phyloP scores from a whole-genome alignment of 2,113 vertebrate genomes.

The Clarias macrocephalus region DNA sequence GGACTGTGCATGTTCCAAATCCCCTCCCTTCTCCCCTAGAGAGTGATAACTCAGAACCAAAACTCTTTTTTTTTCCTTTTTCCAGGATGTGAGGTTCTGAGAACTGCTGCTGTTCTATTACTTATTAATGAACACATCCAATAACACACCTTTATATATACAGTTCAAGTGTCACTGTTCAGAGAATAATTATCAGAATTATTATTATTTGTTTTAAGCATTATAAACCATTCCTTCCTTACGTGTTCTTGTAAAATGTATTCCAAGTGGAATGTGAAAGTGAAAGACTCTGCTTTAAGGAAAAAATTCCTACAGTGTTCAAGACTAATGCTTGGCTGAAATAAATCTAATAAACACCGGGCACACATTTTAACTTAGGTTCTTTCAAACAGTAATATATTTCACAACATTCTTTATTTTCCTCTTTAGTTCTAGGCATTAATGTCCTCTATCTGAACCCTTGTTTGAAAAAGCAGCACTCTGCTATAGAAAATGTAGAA shows the following conservation, averaged over 20 bases:
- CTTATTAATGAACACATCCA: background rate
- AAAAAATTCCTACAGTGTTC: background rate
- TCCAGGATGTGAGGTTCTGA: background rate
- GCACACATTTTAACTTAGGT: background rate
- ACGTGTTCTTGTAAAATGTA: background rate
- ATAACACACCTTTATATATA: background rate
- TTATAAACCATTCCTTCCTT: background rate
- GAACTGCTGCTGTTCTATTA: background rate
- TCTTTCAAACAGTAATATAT: background rate
- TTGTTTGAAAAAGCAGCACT: background rate
- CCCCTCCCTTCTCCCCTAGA: background rate
- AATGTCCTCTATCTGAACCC: background rate
- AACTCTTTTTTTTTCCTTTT: background rate
- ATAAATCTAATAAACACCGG: too few species aligned
- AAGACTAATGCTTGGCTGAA: too few species aligned
- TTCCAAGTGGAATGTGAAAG: background rate
- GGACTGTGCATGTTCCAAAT: background rate
- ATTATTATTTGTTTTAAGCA: background rate
- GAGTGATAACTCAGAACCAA: background rate
- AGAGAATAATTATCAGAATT: background rate
- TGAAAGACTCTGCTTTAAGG: background rate
- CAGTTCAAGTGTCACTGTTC: background rate
- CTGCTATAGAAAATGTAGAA: background rate
- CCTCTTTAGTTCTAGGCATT: background rate
- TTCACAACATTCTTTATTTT: background rate